Conservation (phyloP, 2,797 vertebrate species). For the Capromys pilorides region DNA sequence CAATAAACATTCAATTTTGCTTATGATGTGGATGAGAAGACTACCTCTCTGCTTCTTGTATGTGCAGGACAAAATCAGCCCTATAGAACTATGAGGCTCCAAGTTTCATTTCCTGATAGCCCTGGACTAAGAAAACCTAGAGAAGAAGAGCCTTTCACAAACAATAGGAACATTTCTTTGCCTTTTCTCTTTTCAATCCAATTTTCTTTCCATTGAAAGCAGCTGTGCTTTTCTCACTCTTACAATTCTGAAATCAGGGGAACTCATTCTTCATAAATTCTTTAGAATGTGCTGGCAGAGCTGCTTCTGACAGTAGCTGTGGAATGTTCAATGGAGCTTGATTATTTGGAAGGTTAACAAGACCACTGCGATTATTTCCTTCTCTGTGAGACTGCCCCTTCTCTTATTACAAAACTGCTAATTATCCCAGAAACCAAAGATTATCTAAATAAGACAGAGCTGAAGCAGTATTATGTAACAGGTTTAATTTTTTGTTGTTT, state of each 20-base stretch:
- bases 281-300: conserved; percentile 67
- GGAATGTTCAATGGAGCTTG: conserved; percentile 73
- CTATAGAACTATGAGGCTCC: not conserved
- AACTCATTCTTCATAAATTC: conserved; percentile 63
- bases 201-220: conserved; percentile 76
- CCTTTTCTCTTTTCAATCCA: conserved; percentile 63
- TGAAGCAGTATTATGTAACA: conserved; percentile 65
- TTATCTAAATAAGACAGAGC: conserved; percentile 72
- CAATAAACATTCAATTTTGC: not conserved
- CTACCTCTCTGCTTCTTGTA: not conserved
- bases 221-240: conserved; percentile 75
- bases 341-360: conserved; percentile 76
- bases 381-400: conserved; percentile 72
- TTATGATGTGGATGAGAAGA: conserved; percentile 9
- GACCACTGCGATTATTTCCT: conserved; percentile 75
- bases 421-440: conserved; percentile 74
- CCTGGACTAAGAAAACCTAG: not conserved
- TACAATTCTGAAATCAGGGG: conserved; percentile 77
- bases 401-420: conserved; percentile 77
- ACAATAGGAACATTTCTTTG: conserved; percentile 63
- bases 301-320: conserved; percentile 64
- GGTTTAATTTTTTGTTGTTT: not conserved
- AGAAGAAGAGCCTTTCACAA: conserved; percentile 43
- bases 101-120: conserved; percentile 37
- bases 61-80: not conserved